These are phyloP conservation scores for Puffinus mauretanicus DNA, from an alignment of 2,113 vertebrate genomes.

Conservation along the genomic window DNA sequence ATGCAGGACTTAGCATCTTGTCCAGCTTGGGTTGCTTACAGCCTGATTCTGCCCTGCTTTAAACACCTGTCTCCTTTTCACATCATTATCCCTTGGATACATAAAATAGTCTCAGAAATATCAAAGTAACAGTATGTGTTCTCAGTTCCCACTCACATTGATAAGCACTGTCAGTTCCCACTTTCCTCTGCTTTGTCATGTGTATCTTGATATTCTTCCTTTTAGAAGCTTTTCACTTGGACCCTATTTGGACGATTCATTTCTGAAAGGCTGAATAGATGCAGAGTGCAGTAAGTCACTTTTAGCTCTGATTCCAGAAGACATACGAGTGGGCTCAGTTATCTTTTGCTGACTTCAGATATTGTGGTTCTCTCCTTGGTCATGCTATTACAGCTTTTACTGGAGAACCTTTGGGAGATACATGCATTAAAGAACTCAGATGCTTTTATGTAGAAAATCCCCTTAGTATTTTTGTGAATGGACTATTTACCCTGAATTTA, in stretches of 20 bases:
- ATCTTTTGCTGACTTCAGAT: not conserved
- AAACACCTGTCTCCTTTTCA: not conserved
- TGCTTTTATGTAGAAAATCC: not conserved
- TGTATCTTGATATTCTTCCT: constrained; percentile 1
- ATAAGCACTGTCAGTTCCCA: not conserved
- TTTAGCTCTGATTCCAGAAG: not conserved
- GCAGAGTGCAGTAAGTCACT: not conserved
- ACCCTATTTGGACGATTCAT: not conserved
- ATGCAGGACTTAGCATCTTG: not conserved
- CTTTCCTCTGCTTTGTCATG: not conserved
- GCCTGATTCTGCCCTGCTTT: not conserved
- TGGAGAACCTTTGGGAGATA: not conserved
- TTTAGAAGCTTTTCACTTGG: constrained; percentile 16
- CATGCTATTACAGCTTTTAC: not conserved
- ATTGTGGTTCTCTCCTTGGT: not conserved
- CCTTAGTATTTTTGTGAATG: not conserved
- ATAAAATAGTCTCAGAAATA: not conserved
- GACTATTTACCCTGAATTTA: not conserved
- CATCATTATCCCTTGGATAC: not conserved
- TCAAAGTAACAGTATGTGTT: not conserved
- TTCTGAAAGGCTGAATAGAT: constrained; percentile 23
- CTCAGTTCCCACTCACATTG: not conserved
- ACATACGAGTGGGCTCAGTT: not conserved
- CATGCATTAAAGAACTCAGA: not conserved
- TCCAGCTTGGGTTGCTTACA: not conserved